Conservation (phyloP, 2,113 vertebrate genomes). For the Dascyllus trimaculatus region DNA sequence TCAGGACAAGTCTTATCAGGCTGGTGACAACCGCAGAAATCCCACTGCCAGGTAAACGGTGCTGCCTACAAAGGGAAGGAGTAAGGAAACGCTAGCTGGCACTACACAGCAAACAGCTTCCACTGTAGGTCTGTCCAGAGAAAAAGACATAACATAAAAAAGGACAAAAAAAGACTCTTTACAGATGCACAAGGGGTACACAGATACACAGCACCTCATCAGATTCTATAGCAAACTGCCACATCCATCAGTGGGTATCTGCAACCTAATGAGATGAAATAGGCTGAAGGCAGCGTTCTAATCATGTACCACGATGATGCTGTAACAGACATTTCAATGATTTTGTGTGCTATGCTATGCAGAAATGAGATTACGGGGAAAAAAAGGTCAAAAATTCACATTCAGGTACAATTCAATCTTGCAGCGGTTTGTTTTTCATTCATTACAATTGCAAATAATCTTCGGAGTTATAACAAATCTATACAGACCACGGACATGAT, state of each 20-base stretch:
- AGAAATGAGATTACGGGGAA: constrained; percentile 41
- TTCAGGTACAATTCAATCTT: constrained; percentile 21
- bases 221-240: constrained; percentile 48
- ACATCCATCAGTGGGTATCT: constrained; percentile 48
- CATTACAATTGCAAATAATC: constrained; percentile 57
- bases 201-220: constrained; percentile 42
- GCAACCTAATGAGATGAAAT: constrained; percentile 43
- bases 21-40: constrained; percentile 49
- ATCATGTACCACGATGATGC: constrained; percentile 23
- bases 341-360: constrained; percentile 12
- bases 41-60: constrained; percentile 72
- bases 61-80: constrained; percentile 44
- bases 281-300: constrained; percentile 20
- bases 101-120: constrained; percentile 51
- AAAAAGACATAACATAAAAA: constrained; percentile 62
- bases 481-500: constrained; percentile 34
- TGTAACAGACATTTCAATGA: constrained; percentile 28
- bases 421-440: constrained; percentile 35
- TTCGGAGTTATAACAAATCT: constrained; percentile 40
- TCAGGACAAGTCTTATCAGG: constrained; percentile 70
- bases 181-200: constrained; percentile 22
- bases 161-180: constrained; percentile 50
- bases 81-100: constrained; percentile 33
- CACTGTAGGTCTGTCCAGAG: constrained; percentile 28
- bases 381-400: neutral